Percentiles rank a stretch among this genome's conserved stretches.
phyloP scores from a whole-genome alignment of 2,888 invertebrate species.

The Tyria jacobaeae region DNA sequence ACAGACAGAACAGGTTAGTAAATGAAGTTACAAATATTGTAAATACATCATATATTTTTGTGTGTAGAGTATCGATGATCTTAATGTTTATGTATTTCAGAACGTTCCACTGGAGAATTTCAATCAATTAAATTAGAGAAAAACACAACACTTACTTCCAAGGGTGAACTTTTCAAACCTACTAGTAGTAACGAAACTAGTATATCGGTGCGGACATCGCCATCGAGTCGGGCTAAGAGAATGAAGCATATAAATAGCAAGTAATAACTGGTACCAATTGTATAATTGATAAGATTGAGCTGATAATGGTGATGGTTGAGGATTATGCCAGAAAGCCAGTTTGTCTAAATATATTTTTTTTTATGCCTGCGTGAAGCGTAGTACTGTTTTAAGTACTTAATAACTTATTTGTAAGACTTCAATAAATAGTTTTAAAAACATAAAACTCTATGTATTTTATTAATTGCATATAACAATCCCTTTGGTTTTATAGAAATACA shows the following conservation, averaged over 20 bases:
- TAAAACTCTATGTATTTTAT: background rate
- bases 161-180: background rate
- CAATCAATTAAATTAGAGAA: background rate
- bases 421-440: background rate
- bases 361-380: background rate
- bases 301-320: too few relatives aligned
- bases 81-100: conserved; percentile 7
- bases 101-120: conserved; percentile 6
- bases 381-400: conserved; percentile 5
- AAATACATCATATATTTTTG: too few relatives aligned
- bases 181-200: background rate
- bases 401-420: background rate
- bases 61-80: background rate
- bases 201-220: conserved; percentile 3
- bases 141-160: background rate
- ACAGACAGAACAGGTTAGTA: conserved; percentile 13
- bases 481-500: too few relatives aligned
- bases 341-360: background rate
- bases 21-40: background rate
- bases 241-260: background rate
- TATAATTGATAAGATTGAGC: background rate
- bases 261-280: background rate
- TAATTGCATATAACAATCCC: background rate
- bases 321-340: too few relatives aligned
- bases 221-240: conserved; percentile 1